Percentiles rank a stretch among this genome's conserved stretches.
Conservation (phyloP, 1,140 invertebrate species). For the Trichonephila clavata region DNA sequence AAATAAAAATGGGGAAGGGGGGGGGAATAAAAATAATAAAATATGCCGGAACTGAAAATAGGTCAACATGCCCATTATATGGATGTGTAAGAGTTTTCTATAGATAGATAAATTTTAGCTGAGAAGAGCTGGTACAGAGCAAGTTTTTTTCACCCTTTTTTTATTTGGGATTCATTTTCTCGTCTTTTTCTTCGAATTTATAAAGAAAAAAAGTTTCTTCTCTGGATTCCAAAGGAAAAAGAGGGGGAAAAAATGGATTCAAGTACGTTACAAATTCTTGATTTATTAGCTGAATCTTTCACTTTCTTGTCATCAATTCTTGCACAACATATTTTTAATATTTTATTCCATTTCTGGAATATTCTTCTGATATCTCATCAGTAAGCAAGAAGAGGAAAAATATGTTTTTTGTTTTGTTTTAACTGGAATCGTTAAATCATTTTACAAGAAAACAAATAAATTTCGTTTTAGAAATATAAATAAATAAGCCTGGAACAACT, state of each 20-base stretch:
- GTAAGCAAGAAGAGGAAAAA: not conserved
- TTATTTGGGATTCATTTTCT: not conserved
- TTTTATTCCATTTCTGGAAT: not conserved
- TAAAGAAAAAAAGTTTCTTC: not conserved
- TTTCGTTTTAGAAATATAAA: slow-evolving; percentile 22
- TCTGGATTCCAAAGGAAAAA: not conserved
- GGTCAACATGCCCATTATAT: slow-evolving; percentile 42
- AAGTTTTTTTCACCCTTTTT: not conserved
- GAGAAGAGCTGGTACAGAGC: not conserved
- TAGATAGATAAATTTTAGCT: slow-evolving; percentile 23
- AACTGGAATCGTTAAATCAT: slow-evolving; percentile 40
- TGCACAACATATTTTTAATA: not conserved
- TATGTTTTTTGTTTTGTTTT: not conserved
- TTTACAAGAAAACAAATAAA: slow-evolving; percentile 48
- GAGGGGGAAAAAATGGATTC: not conserved
- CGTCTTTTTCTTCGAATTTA: not conserved
- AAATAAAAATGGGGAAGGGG: not conserved
- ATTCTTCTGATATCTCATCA: not conserved
- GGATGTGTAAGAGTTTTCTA: slow-evolving; percentile 21
- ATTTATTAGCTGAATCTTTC: slow-evolving; percentile 50
- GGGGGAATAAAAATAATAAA: not conserved
- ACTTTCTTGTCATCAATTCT: slow-evolving; percentile 43
- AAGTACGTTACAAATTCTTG: slow-evolving; percentile 33
- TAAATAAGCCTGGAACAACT: slow-evolving; percentile 56
- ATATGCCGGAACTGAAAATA: slow-evolving; percentile 33